Percentiles rank a stretch among this genome's conserved stretches.
Evolutionary conservation across 2,113 vertebrate species (phyloP).

Genomic region (Pachyramphus minor): DNA sequence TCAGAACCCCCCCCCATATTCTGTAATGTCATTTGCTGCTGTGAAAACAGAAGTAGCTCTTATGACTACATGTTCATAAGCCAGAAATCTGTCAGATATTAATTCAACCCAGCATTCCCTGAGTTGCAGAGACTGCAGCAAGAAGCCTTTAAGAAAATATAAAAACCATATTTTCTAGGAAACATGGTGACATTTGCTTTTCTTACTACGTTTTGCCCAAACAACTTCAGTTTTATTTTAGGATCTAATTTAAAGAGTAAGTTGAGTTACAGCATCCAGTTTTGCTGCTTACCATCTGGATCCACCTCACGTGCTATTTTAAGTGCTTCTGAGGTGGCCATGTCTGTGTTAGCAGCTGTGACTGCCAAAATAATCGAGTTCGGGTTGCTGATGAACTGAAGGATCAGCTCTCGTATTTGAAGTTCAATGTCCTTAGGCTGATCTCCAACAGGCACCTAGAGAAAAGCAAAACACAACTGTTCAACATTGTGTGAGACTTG

Average conservation of each 20-base stretch:
- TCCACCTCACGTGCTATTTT: conserved; percentile 96
- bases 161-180: background rate
- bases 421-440: conserved; percentile 97
- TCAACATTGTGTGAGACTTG: background rate
- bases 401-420: conserved; percentile 93
- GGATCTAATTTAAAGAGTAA: background rate
- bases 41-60: background rate
- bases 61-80: background rate
- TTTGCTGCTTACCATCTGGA: conserved; percentile 84
- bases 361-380: conserved; percentile 98
- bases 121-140: background rate
- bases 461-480: background rate
- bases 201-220: background rate
- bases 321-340: conserved; percentile 97
- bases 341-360: conserved; percentile 97
- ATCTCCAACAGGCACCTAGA: conserved; percentile 93
- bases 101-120: background rate
- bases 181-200: background rate
- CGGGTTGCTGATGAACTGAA: conserved; percentile 94
- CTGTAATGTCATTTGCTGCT: background rate
- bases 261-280: background rate
- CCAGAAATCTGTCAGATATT: background rate
- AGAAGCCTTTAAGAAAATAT: background rate
- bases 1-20: background rate
- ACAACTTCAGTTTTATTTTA: background rate